A percentile compares a stretch with the other conserved stretches of the same genome.
Conservation (phyloP, 2,888 invertebrate species). For the Drosophila pegasa region DNA sequence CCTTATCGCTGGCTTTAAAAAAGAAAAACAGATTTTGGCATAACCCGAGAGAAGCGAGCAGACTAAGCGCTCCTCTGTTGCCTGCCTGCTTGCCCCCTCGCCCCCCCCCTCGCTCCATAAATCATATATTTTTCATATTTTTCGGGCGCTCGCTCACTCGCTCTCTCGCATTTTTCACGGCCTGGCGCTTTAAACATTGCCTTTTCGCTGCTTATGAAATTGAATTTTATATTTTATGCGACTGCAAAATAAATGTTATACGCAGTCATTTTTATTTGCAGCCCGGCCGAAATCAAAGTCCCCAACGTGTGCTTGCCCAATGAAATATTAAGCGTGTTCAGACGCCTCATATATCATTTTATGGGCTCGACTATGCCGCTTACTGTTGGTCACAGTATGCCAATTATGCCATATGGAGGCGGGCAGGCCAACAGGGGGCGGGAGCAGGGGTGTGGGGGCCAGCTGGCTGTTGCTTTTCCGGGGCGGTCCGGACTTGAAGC, state of each 20-base stretch:
- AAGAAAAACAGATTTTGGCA: constrained; percentile 42
- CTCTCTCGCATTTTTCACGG: constrained; percentile 59
- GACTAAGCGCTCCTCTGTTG: constrained; percentile 23
- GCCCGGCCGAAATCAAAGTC: constrained; percentile 54
- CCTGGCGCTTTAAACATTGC: constrained; percentile 58
- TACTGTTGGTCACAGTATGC: constrained; percentile 35
- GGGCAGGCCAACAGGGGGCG: neutral
- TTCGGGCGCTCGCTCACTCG: constrained; percentile 12
- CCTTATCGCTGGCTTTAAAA: constrained; percentile 55
- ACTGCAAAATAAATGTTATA: constrained; percentile 55
- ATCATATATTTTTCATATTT: constrained; percentile 60
- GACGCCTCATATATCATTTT: constrained; percentile 33
- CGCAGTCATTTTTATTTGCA: constrained; percentile 52
- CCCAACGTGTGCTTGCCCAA: constrained; percentile 65
- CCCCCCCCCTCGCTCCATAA: constrained; percentile 43
- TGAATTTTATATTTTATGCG: constrained; percentile 64
- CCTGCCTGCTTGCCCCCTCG: neutral
- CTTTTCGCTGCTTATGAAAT: constrained; percentile 47
- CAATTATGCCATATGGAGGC: constrained; percentile 60
- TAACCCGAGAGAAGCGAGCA: constrained; percentile 43
- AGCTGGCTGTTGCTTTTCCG: constrained; percentile 49
- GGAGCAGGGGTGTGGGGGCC: too few relatives aligned
- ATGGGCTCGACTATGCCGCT: constrained; percentile 15
- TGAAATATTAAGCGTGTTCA: constrained; percentile 59
- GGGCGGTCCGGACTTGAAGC: constrained; percentile 15